These are phyloP conservation scores for Pangasianodon hypophthalmus DNA, from an alignment of 2,113 vertebrate genomes.

Conservation along the genomic window DNA sequence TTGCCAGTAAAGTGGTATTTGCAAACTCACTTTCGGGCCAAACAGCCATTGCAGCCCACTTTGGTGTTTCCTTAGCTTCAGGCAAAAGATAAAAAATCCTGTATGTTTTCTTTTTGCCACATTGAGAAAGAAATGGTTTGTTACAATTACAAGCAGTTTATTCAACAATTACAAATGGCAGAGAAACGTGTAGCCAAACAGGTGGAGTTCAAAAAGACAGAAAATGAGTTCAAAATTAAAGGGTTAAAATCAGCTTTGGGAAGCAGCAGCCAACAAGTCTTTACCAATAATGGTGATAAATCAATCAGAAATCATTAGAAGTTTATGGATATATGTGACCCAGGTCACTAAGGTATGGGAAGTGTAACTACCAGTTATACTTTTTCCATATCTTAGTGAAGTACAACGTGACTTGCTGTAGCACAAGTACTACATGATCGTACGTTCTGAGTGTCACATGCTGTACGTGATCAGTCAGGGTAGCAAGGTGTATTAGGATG, in stretches of 20 bases:
- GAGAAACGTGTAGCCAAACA: neutral
- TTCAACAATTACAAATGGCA: neutral
- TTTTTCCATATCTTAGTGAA: neutral
- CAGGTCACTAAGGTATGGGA: neutral
- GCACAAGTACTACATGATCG: neutral
- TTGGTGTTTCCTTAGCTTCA: neutral
- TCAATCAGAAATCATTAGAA: neutral
- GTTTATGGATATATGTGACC: neutral
- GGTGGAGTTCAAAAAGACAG: neutral
- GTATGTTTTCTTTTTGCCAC: neutral
- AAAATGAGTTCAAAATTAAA: neutral
- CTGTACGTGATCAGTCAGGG: too few species aligned
- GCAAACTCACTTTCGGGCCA: neutral
- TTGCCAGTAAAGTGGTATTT: neutral
- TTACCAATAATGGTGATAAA: neutral
- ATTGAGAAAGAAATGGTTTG: neutral
- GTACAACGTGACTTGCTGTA: neutral
- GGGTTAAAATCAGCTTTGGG: neutral
- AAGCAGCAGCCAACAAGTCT: neutral
- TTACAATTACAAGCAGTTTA: neutral
- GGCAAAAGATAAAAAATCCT: neutral
- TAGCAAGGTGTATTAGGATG: too few species aligned
- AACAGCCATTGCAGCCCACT: neutral
- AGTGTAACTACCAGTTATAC: neutral
- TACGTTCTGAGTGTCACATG: too few species aligned